Conservation (phyloP, 2,113 vertebrate genomes). For the Ovibos moschatus region DNA sequence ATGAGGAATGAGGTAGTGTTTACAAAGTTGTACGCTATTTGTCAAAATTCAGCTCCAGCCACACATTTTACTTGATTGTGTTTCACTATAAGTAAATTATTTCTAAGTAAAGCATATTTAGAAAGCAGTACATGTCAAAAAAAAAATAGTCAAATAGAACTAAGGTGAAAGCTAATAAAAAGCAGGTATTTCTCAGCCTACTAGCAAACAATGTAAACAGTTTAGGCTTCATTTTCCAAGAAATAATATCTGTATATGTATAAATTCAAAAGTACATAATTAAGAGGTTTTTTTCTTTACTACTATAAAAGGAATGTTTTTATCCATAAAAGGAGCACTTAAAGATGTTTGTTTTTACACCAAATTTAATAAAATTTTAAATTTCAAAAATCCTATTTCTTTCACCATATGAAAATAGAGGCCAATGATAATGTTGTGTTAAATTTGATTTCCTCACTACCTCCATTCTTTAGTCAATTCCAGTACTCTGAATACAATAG, state of each 20-base stretch:
- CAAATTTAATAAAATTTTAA: neutral
- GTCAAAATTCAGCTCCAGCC: neutral
- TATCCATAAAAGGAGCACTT: neutral
- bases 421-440: neutral
- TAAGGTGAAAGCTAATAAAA: neutral
- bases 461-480: neutral
- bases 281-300: neutral
- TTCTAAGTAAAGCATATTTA: neutral
- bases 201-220: neutral
- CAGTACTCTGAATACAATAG: neutral
- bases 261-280: neutral
- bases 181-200: neutral
- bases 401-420: neutral
- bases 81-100: neutral
- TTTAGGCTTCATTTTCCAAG: neutral
- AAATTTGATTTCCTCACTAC: neutral
- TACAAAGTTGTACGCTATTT: neutral
- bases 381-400: neutral
- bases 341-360: neutral
- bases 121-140: neutral
- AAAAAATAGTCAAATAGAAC: neutral
- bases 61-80: neutral
- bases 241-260: neutral
- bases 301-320: neutral
- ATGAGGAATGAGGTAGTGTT: neutral